Evolutionary conservation across 1,140 invertebrate species (phyloP).

Genomic region (Homalodisca vitripennis): DNA sequence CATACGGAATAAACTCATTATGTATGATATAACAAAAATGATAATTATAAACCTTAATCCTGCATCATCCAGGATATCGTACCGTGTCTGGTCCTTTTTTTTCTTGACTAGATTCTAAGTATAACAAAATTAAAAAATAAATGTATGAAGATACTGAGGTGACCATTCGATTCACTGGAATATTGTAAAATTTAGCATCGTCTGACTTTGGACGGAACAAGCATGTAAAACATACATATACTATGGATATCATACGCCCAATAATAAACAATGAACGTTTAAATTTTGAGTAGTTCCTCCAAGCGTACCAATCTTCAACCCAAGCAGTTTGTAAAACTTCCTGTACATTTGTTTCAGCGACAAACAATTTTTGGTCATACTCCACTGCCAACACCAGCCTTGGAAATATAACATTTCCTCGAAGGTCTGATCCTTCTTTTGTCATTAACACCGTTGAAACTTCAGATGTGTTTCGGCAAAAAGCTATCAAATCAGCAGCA

Average conservation of each 20-base stretch:
- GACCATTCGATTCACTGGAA: constrained; percentile 59
- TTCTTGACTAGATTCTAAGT: constrained; percentile 56
- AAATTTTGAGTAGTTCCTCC: constrained; percentile 50
- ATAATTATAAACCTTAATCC: constrained; percentile 31
- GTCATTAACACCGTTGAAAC: constrained; percentile 64
- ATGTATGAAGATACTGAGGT: constrained; percentile 60
- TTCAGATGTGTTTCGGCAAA: constrained; percentile 63
- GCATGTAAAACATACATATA: constrained; percentile 50
- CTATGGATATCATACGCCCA: constrained; percentile 49
- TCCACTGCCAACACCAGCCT: constrained; percentile 68
- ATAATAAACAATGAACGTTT: constrained; percentile 47
- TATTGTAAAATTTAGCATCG: constrained; percentile 49
- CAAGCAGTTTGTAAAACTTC: constrained; percentile 54
- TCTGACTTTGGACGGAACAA: constrained; percentile 48
- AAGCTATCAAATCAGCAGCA: constrained; percentile 58
- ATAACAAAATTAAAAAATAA: constrained; percentile 60
- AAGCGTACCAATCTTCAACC: constrained; percentile 57
- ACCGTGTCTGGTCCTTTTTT: constrained; percentile 50
- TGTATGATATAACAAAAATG: constrained; percentile 46
- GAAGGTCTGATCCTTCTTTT: constrained; percentile 45
- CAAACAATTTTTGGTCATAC: constrained; percentile 70
- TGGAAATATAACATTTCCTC: constrained; percentile 52
- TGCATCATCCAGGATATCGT: not conserved
- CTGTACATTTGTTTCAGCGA: constrained; percentile 72
- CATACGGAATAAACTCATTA: constrained; percentile 44